Base-by-base conservation (phyloP, 1,140 invertebrate genomes). In the Drosophila kohkoa region DNA sequence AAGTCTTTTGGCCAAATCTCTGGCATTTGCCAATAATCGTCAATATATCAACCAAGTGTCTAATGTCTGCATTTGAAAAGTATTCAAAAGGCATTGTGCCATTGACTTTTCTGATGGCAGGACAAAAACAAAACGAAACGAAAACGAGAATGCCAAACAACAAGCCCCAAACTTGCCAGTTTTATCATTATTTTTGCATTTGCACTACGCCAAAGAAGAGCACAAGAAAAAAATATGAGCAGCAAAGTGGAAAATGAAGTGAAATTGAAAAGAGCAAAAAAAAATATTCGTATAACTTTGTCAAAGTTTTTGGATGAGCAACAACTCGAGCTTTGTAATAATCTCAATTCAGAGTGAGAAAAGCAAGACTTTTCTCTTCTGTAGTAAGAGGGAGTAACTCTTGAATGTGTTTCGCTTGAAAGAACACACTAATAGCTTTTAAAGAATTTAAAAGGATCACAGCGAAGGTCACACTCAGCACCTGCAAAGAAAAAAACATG, bases 41-140 rank as follows among this genome's bases (percentile, higher is more conserved):
- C 78, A 89, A 88, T 88, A 89, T 85, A 88, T 90, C 85, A 85
- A 16, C 13, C 79, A 89, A 89, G 65, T 74, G 66, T 66, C 63
- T 69, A 20, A 38, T 59, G 64, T 82, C 82, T 87, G 83, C 52
- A 46, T 71, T 74, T 87, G 72, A 87, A 77, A 82, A 73, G 52
- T 68, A 75, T 74, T 82, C 66, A 64, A 63, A 57, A 43, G 30
- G 35, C 57, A 52, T 72, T 66, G 35, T 65, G n/a, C 55, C 58
- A 8, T 49, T 15, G 41, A 28, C 11, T 60, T 46, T 52, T 48
- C 43, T 30, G 13, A n/a, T 13, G 30, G 5, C 32, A 20, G 49
- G 13, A 38, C 4, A 20, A 49, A 49, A 49, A 10, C 6, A 25
- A 7, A n/a, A 51, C 6, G 5, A 15, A 32, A 13, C n/a, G 55